These are phyloP conservation scores for Ectemnius cavifrons DNA, from an alignment of 2,888 invertebrate genomes.

Conservation along the genomic window DNA sequence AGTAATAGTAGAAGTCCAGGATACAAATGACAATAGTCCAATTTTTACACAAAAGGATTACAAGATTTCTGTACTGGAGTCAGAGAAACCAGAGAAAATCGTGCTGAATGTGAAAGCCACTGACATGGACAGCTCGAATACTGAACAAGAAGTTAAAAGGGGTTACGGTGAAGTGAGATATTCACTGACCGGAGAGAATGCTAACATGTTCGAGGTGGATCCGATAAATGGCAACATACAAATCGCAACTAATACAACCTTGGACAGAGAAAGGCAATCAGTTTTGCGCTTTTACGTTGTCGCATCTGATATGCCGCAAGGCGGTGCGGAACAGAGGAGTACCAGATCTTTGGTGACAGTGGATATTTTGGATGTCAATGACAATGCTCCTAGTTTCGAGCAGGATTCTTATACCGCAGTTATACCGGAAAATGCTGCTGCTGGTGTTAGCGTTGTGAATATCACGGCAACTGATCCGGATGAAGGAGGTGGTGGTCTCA, in stretches of 20 bases:
- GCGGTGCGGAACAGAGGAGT: slow-evolving; percentile 84
- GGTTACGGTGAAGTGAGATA: slow-evolving; percentile 87
- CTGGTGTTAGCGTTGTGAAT: slow-evolving; percentile 84
- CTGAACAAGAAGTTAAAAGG: slow-evolving; percentile 78
- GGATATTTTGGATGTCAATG: slow-evolving; percentile 88
- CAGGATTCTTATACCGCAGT: slow-evolving; percentile 85
- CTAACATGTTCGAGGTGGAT: slow-evolving; percentile 86
- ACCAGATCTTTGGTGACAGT: slow-evolving; percentile 83
- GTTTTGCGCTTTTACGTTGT: slow-evolving; percentile 85
- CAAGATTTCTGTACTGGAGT: slow-evolving; percentile 85
- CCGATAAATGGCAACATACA: slow-evolving; percentile 84
- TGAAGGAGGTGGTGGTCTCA: slow-evolving; percentile 85
- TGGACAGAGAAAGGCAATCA: slow-evolving; percentile 87
- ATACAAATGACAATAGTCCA: slow-evolving; percentile 89
- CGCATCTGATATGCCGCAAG: slow-evolving; percentile 87
- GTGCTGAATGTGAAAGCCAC: slow-evolving; percentile 85
- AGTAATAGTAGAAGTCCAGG: slow-evolving; percentile 85
- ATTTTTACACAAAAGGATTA: slow-evolving; percentile 85
- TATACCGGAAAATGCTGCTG: slow-evolving; percentile 86
- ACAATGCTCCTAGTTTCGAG: slow-evolving; percentile 86
- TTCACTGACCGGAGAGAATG: slow-evolving; percentile 85
- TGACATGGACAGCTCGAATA: slow-evolving; percentile 84
- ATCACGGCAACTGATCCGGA: slow-evolving; percentile 88
- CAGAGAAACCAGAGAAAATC: slow-evolving; percentile 83
- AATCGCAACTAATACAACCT: slow-evolving; percentile 82